Conservation (phyloP, 1,140 invertebrate genomes). For the Kradibia gibbosae region DNA sequence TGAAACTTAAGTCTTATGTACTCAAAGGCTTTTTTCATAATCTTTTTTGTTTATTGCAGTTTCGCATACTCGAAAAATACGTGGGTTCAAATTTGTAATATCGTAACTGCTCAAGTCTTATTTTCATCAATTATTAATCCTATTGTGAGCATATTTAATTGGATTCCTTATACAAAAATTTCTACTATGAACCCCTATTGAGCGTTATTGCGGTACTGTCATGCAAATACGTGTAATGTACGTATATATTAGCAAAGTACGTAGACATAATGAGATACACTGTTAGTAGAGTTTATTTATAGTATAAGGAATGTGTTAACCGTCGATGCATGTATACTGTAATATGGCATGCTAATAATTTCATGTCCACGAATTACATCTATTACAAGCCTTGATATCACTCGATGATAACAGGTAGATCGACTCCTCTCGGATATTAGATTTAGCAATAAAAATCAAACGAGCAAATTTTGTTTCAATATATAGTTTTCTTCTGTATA, state of each 20-base stretch:
- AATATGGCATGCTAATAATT: neutral
- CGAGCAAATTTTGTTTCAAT: neutral
- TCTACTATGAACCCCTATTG: neutral
- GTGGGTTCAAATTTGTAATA: neutral
- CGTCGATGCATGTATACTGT: neutral
- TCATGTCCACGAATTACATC: slow-evolving; percentile 1
- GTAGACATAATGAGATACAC: slow-evolving; percentile 32
- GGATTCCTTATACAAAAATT: neutral
- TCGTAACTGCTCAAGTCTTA: neutral
- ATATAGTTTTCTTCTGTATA: neutral
- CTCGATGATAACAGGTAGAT: neutral
- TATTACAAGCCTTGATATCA: neutral
- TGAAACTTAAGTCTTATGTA: neutral
- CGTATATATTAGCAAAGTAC: neutral
- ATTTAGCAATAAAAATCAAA: neutral
- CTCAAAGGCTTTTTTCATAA: neutral
- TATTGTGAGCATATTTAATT: neutral
- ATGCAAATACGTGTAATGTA: neutral
- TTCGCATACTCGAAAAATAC: neutral
- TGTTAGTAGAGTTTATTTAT: slow-evolving; percentile 39
- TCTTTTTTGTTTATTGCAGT: neutral
- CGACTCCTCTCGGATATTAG: neutral
- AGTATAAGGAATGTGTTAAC: neutral
- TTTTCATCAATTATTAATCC: neutral
- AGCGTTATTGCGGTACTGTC: neutral